Base-by-base conservation (phyloP, 2,797 vertebrate species). In the Mallotus villosus region DNA sequence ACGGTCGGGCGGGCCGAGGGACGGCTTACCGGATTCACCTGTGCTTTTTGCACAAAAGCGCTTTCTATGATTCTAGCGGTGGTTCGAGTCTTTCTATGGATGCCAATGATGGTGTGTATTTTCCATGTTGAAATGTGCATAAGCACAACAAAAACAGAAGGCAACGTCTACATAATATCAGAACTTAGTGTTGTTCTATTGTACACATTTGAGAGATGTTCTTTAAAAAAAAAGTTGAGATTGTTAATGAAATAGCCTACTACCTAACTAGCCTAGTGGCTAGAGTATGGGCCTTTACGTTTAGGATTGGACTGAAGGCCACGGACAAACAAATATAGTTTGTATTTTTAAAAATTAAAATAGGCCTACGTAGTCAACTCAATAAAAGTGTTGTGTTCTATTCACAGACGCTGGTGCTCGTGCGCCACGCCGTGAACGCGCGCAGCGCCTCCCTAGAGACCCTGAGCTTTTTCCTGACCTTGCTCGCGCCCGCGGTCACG, bases 91-190 rank as follows among this genome's bases (percentile, higher is more conserved):
- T 55, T 95, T 74, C 89, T 99, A 16, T 99, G 98, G 98, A 97
- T 98, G 88, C 98, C 98, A 3, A 95, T 97, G 91, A 99, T 99
- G 98, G 97, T 99, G 97, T 91, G 69, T 25, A 4, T 19, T 14
- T 32, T 25, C 25, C 9, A 12, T 58, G 16, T 17, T 27, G 12
- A 16, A 17, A 7, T 37, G 17, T 41, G 16, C 4, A 25, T 46
- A 1, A 37, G 12, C 6, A 61, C 1, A 46, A 24, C n/a, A 41
- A 41, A 41, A 9, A 41, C 37, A 41, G 37, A 41, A 41, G 37
- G 9, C 37, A 41, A 41, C 37, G 37, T 41, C 37, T 1, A 17
- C 21, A 59, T n/a, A 21, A 58, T 61, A 9, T 24, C n/a, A 3
- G 11, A 34, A 5, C 21, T 25, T 22, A 24, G 9, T 25, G 14